A percentile compares a stretch with the other conserved stretches of the same genome.
phyloP scores from a whole-genome alignment of 2,113 vertebrate genomes.

The Trematomus loennbergii region DNA sequence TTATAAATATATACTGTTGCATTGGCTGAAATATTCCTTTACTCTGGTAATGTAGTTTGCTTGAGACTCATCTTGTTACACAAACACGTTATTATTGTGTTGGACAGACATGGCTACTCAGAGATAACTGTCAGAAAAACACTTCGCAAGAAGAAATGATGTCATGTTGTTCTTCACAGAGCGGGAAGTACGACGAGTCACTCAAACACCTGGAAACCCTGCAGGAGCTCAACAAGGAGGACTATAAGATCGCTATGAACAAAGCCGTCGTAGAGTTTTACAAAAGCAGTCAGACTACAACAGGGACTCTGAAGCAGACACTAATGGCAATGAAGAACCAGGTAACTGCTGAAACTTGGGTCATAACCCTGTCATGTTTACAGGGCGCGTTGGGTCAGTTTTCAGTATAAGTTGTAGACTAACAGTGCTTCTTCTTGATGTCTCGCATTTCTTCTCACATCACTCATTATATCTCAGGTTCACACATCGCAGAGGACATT shows the following conservation, averaged over 20 bases:
- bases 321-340: constrained; percentile 94
- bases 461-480: constrained; percentile 80
- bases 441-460: not conserved
- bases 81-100: not conserved
- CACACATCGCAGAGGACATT: constrained; percentile 94
- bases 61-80: not conserved
- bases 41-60: not conserved
- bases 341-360: constrained; percentile 77
- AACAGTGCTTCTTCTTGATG: too few relatives aligned
- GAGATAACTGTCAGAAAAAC: not conserved
- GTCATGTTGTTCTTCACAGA: constrained; percentile 75
- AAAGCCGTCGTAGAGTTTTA: constrained; percentile 95
- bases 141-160: too few relatives aligned
- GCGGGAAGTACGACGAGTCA: constrained; percentile 92
- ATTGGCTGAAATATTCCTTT: not conserved
- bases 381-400: not conserved
- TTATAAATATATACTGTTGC: too few relatives aligned
- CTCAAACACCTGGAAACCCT: constrained; percentile 91
- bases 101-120: not conserved
- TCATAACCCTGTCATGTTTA: not conserved
- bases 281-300: constrained; percentile 93
- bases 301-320: constrained; percentile 91
- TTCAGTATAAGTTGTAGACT: not conserved
- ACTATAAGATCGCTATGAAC: constrained; percentile 97
- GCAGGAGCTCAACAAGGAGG: constrained; percentile 96